Conservation (phyloP, 2,113 vertebrate species). For the Variabilichromis moorii region DNA sequence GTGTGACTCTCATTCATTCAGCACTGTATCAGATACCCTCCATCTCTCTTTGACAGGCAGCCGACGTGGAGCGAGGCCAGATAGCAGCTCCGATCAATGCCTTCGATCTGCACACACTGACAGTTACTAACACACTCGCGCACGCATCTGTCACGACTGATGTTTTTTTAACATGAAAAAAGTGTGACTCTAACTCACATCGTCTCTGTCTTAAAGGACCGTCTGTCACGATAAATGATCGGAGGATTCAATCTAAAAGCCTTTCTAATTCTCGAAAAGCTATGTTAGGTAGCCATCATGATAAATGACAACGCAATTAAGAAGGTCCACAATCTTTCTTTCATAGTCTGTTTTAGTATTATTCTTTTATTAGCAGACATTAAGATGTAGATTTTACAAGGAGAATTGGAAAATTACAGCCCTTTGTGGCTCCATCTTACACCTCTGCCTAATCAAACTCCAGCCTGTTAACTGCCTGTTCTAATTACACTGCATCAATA, state of each 20-base stretch:
- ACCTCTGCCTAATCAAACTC: constrained; percentile 29
- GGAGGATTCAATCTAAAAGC: not conserved
- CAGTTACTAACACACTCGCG: constrained; percentile 20
- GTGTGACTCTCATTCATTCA: constrained; percentile 13
- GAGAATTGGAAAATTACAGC: constrained; percentile 7
- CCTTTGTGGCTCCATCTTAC: not conserved
- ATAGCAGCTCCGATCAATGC: constrained; percentile 57
- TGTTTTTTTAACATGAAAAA: not conserved
- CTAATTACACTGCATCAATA: constrained; percentile 20
- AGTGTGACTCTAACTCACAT: not conserved
- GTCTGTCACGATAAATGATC: constrained; percentile 8
- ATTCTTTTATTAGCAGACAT: constrained; percentile 26
- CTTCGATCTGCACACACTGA: constrained; percentile 44
- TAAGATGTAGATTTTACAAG: constrained; percentile 9
- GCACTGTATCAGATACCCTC: constrained; percentile 45
- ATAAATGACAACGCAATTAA: constrained; percentile 29
- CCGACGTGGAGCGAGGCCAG: constrained; percentile 44
- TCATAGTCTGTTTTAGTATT: not conserved
- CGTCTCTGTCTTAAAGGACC: not conserved
- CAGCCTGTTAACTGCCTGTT: constrained; percentile 23
- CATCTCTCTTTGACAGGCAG: constrained; percentile 49
- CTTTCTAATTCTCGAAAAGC: not conserved
- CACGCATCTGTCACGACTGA: constrained; percentile 33
- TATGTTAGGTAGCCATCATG: not conserved
- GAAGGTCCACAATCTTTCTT: not conserved